Conservation (phyloP, 2,797 vertebrate genomes). For the Nothura maculosa region DNA sequence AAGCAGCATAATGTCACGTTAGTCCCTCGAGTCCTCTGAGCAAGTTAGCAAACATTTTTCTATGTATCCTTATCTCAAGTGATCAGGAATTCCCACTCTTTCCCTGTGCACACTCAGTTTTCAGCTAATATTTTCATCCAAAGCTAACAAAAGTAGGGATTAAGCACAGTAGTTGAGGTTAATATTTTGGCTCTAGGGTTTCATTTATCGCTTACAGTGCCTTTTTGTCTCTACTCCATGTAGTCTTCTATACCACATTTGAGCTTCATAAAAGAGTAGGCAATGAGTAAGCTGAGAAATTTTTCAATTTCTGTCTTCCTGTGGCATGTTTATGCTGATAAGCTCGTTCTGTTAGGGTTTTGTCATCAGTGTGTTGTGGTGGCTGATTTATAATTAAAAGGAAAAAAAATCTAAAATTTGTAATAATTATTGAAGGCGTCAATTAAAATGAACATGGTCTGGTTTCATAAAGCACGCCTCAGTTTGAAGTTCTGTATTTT, state of each 20-base stretch:
- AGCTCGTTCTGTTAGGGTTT: constrained; percentile 42
- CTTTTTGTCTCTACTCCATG: neutral
- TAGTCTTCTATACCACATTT: constrained; percentile 26
- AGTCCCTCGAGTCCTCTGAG: neutral
- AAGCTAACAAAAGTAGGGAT: neutral
- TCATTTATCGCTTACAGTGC: neutral
- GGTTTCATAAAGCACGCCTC: neutral
- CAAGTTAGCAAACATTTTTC: neutral
- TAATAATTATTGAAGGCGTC: neutral
- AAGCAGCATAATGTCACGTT: neutral
- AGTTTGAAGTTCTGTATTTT: neutral
- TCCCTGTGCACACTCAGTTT: neutral
- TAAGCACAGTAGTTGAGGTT: neutral
- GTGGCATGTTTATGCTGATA: constrained; percentile 41
- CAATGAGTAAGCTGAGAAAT: neutral
- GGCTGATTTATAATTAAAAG: constrained; percentile 1
- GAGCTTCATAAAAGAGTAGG: neutral
- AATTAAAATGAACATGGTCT: neutral
- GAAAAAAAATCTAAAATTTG: neutral
- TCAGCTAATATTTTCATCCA: neutral
- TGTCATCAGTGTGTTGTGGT: constrained; percentile 53
- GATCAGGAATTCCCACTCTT: neutral
- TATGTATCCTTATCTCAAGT: neutral
- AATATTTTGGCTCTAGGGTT: neutral
- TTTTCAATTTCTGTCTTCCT: neutral